Percentiles rank a stretch among this genome's conserved stretches.
These are phyloP conservation scores for Sycophila sp. DNA, from an alignment of 1,140 invertebrate genomes.

Conservation along the genomic window DNA sequence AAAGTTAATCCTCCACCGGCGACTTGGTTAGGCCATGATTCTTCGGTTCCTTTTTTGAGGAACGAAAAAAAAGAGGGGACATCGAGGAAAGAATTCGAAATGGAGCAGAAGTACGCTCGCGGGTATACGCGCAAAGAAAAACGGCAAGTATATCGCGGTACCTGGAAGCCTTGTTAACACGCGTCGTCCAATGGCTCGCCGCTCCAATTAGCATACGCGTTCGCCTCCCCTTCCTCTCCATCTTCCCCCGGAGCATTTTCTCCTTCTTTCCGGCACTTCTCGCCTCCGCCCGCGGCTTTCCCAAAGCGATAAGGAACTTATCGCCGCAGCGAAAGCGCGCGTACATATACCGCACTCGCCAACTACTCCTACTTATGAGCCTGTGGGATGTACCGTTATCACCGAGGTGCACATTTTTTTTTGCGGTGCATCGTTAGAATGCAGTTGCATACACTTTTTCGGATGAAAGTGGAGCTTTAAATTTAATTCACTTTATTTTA, in stretches of 20 bases:
- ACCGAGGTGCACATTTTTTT: no score
- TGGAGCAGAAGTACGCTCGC: not conserved
- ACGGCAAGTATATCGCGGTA: not conserved
- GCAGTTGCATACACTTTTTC: no score
- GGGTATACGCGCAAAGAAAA: not conserved
- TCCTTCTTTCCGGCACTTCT: conserved; percentile 1
- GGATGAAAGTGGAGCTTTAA: no score
- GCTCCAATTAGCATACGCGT: conserved; percentile 31
- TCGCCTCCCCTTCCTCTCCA: not conserved
- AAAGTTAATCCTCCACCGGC: not conserved
- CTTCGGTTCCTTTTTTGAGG: no score
- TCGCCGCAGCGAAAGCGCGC: not conserved
- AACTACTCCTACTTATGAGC: not conserved
- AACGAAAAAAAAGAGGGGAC: no score
- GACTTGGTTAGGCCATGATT: not conserved
- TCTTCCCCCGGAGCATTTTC: not conserved
- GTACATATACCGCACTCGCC: not conserved
- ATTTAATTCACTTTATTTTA: no score
- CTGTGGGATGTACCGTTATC: not conserved
- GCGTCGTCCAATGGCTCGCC: not conserved
- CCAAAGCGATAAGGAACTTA: conserved; percentile 20
- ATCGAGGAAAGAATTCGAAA: no score
- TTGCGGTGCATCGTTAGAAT: no score
- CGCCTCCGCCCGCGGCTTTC: conserved; percentile 28
- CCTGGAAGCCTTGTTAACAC: conserved; percentile 32